Evolutionary conservation across 2,113 vertebrate genomes (phyloP).

Genomic region (Butastur rufipennis): DNA sequence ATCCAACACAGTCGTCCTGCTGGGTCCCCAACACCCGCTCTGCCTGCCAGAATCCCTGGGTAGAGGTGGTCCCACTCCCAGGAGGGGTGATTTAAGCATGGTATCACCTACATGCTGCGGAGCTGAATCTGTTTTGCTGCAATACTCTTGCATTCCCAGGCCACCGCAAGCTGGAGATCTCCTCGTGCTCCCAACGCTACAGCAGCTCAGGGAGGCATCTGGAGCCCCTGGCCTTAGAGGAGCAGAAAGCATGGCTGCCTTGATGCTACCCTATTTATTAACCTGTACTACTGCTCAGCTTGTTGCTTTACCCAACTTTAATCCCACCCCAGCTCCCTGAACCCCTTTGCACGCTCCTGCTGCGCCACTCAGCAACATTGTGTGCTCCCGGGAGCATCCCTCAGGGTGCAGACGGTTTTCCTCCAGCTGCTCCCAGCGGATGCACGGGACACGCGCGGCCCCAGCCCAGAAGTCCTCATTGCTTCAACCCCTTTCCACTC

Average conservation of each 20-base stretch:
- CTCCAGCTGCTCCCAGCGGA: background rate
- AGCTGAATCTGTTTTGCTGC: background rate
- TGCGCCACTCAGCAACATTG: rapidly evolving
- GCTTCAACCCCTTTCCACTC: background rate
- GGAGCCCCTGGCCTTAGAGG: background rate
- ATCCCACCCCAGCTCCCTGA: background rate
- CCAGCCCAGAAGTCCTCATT: background rate
- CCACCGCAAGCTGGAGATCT: background rate
- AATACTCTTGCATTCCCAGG: rapidly evolving
- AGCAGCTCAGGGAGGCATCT: background rate
- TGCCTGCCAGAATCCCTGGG: background rate
- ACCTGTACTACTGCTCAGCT: background rate
- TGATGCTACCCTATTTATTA: background rate
- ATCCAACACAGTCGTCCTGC: rapidly evolving
- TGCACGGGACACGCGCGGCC: background rate
- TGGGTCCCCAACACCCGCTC: background rate
- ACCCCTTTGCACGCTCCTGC: background rate
- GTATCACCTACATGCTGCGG: rapidly evolving
- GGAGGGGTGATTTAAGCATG: background rate
- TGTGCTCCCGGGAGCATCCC: background rate
- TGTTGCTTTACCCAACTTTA: background rate
- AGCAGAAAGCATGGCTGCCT: background rate
- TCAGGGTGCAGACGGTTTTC: background rate
- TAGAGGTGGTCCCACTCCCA: rapidly evolving
- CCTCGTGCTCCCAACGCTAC: background rate